Base-by-base conservation (phyloP, 2,888 invertebrate genomes). In the Brenthis hecate region DNA sequence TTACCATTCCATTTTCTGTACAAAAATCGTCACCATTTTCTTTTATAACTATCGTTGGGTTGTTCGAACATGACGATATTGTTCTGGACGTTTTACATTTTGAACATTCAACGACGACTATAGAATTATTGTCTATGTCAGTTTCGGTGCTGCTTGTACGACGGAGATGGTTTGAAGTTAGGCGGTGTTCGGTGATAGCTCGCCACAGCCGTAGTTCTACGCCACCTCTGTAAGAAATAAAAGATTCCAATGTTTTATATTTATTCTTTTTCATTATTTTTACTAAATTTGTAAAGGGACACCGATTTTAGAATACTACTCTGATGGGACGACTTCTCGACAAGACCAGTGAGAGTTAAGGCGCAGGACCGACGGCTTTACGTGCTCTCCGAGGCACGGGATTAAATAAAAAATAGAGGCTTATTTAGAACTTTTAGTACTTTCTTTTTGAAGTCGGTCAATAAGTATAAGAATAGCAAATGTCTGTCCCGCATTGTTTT, bases 171-270 rank as follows among this genome's bases (percentile, higher is more conserved):
- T 80, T 76, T 2, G 83, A 72, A 6, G 69, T 72, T 19, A 87
- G 72, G 0, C 96, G 92, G 80, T 95, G 94, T 56, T 95, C 94
- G 69, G 94, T 85, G 66, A 98, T 95, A 0, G 97, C 96, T 72
- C 96, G 95, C 98, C 98, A 98, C 72, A 98, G 91, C 66, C 96
- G 94, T 58, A 98, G 94, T 82, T 98, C 96, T 32, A 96, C 94
- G 54, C 98, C 98, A 65, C 97, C 96, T 82, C 96, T 97, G 89
- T 69, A 78, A 76, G 69, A 72, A 66, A 56, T 48, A 55, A 57
- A 11, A 8, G 14, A 54, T 48, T 28, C 1, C 0, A 36, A 32
- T 43, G 2, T 2, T 56, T 32, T 56, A n/a, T 8, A n/a, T 32
- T 56, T 28, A 56, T 28, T 28, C 23, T 55, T 55, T 55, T 13